These are phyloP conservation scores for Leucophenga varia DNA, from an alignment of 1,140 invertebrate species.

Conservation along the genomic window DNA sequence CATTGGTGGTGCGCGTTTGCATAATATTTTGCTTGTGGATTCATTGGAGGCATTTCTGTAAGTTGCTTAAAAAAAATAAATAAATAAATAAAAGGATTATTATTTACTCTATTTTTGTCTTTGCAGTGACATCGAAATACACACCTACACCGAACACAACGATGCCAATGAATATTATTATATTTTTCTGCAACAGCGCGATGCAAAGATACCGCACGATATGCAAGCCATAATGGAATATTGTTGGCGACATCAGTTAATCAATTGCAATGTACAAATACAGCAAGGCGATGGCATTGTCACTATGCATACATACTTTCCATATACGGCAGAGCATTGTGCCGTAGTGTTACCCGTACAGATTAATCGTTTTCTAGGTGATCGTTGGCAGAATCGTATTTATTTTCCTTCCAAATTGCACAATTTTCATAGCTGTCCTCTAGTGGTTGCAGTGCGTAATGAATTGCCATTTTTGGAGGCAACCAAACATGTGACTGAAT, in stretches of 20 bases:
- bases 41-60: constrained; percentile 31
- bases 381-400: constrained; percentile 14
- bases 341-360: background rate
- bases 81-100: background rate
- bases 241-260: constrained; percentile 33
- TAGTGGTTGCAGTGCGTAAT: constrained; percentile 16
- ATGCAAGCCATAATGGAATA: constrained; percentile 36
- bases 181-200: constrained; percentile 34
- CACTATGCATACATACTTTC: constrained; percentile 33
- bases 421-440: constrained; percentile 27
- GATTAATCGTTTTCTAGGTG: constrained; percentile 28
- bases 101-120: background rate
- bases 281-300: constrained; percentile 27
- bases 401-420: constrained; percentile 31
- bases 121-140: constrained; percentile 30
- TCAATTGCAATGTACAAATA: constrained; percentile 38
- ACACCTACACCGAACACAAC: constrained; percentile 15
- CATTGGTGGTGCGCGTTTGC: constrained; percentile 16
- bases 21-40: constrained; percentile 31
- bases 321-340: constrained; percentile 20
- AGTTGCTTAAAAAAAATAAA: constrained; percentile 2
- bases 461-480: constrained; percentile 16
- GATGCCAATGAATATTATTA: constrained; percentile 35
- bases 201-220: constrained; percentile 19
- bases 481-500: background rate